These are phyloP conservation scores for Psephotus haematonotus DNA, from an alignment of 2,113 vertebrate genomes.

Conservation along the genomic window DNA sequence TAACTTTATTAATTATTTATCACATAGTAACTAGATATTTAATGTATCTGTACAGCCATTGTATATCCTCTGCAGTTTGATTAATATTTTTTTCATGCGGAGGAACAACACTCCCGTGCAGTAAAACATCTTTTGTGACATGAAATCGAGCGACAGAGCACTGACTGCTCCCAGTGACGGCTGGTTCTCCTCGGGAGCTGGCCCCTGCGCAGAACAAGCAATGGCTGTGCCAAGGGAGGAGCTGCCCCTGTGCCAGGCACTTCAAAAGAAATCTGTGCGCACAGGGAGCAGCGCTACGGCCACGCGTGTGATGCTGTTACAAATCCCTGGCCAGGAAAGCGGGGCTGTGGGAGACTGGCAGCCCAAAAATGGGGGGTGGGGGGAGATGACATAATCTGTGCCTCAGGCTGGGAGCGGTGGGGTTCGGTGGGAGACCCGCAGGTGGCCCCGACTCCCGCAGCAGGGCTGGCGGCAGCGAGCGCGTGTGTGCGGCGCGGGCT, in stretches of 20 bases:
- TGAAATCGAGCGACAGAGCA: background rate
- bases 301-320: background rate
- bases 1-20: constrained; percentile 11
- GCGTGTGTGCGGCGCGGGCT: background rate
- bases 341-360: background rate
- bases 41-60: background rate
- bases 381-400: background rate
- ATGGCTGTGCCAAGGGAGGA: background rate
- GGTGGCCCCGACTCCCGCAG: background rate
- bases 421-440: background rate
- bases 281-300: background rate
- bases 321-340: background rate
- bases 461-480: background rate
- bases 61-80: background rate
- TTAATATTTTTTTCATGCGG: background rate
- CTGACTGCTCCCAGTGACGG: background rate
- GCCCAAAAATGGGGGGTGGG: background rate
- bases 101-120: background rate
- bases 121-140: background rate
- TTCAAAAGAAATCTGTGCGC: background rate
- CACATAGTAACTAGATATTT: background rate
- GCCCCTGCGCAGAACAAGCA: background rate
- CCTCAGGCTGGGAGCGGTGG: background rate
- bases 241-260: accelerated
- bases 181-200: background rate